Base-by-base conservation (phyloP, 2,113 vertebrate genomes). In the Megaceryle torquata region DNA sequence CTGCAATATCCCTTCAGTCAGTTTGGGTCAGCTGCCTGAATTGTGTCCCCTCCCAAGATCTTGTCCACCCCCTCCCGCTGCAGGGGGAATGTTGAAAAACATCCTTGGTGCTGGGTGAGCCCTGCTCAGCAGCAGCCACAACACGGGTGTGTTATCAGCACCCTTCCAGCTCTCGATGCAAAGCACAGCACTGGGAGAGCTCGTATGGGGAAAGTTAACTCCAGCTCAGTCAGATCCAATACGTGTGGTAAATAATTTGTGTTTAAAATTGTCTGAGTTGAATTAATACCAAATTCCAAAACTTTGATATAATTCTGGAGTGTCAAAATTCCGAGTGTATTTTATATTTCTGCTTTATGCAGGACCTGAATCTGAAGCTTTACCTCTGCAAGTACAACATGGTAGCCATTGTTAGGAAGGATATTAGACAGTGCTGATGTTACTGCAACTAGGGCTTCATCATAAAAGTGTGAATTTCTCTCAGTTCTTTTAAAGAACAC, bases 331-430 rank as follows among this genome's bases (percentile, higher is more conserved):
- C 51, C 33, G 44, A 31, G 15, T 25, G 6, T 78, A 9, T 51
- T 77, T 78, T 17, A 11, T 33, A 18, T 5, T 44, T 35, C 13
- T 46, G 0, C 4, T 80, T 53, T 39, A 31, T 60, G 56, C 29
- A 29, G 15, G 17, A 63, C 17, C 79, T 56, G 41, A 50, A 54
- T 56, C 33, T 21, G 60, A 57, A 41, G 16, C 10, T 86, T 43
- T 67, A 22, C 39, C 26, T 74, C 37, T n/a, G 15, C 16, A 41
- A 44, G 8, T n/a, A 4, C 1, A 15, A 15, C 0, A 0, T 10
- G 25, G 25, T 28, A 61, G 43, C 35, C 14, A 5, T 7, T 43
- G 11, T 16, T 54, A 20, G 31, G 18, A 63, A 78, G 31, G 19
- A 24, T 13, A 5, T 0, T 43, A 65, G 25, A 68, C 18, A 37